These are phyloP conservation scores for Sinopyrophorus schimmeli DNA, from an alignment of 2,888 invertebrate species.

Conservation along the genomic window DNA sequence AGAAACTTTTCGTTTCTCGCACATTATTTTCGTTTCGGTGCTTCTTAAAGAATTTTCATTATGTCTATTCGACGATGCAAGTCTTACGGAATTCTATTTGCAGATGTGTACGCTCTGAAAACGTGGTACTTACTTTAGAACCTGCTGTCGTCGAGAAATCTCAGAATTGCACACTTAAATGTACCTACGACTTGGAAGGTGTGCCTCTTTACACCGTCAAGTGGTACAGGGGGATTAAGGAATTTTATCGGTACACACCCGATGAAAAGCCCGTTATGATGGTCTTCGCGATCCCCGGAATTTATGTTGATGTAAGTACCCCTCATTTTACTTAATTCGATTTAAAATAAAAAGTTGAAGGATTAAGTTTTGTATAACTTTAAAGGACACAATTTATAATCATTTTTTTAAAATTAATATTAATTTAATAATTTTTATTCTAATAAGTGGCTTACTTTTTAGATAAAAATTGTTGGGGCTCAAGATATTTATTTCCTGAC, in stretches of 20 bases:
- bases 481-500: too few relatives aligned
- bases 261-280: slow-evolving; percentile 72
- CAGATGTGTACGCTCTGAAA: slow-evolving; percentile 69
- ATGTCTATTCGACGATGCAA: background rate
- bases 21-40: slow-evolving; percentile 4
- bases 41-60: slow-evolving; percentile 6
- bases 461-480: too few relatives aligned
- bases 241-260: slow-evolving; percentile 84
- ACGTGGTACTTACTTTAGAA: slow-evolving; percentile 71
- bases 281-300: slow-evolving; percentile 73
- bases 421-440: too few relatives aligned
- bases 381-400: too few relatives aligned
- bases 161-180: slow-evolving; percentile 69
- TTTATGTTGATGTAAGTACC: slow-evolving; percentile 79
- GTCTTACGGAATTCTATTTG: slow-evolving; percentile 30
- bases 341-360: too few relatives aligned
- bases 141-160: slow-evolving; percentile 72
- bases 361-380: too few relatives aligned
- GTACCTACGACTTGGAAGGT: slow-evolving; percentile 76
- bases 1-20: slow-evolving; percentile 6
- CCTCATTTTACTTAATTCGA: too few relatives aligned
- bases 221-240: slow-evolving; percentile 82
- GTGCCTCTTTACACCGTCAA: slow-evolving; percentile 81
- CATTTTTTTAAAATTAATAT: too few relatives aligned
- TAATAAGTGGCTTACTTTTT: too few relatives aligned